Conservation (phyloP, 2,888 invertebrate genomes). For the Dyspetes luteomarginatus region DNA sequence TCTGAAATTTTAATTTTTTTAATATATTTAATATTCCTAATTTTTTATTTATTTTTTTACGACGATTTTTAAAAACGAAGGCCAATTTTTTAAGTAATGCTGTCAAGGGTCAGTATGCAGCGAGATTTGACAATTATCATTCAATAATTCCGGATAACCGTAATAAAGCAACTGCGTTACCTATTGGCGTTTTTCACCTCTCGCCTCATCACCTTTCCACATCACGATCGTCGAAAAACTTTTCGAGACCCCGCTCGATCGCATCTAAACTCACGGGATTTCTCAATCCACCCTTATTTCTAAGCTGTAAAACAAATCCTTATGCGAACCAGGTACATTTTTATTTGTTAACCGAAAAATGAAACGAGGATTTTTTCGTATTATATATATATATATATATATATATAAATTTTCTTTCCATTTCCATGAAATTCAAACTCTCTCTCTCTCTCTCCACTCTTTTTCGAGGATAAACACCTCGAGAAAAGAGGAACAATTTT, state of each 20-base stretch:
- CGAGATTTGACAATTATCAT: slow-evolving; percentile 37
- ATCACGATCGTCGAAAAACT: not conserved
- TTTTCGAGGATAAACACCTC: too few relatives aligned
- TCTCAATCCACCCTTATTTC: slow-evolving; percentile 17
- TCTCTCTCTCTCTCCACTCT: not conserved
- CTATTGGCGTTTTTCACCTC: slow-evolving; percentile 2
- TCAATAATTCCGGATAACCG: slow-evolving; percentile 73
- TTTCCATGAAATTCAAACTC: slow-evolving; percentile 33
- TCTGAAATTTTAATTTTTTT: not conserved
- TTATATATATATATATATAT: too few relatives aligned
- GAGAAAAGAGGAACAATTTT: slow-evolving; percentile 53
- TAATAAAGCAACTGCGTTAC: slow-evolving; percentile 74
- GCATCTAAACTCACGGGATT: not conserved
- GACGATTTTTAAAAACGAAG: not conserved
- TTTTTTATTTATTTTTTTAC: not conserved
- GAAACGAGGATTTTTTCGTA: slow-evolving; percentile 9
- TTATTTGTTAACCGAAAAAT: slow-evolving; percentile 49
- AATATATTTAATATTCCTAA: not conserved
- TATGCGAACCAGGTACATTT: slow-evolving; percentile 60
- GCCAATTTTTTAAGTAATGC: not conserved
- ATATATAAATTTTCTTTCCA: slow-evolving; percentile 7
- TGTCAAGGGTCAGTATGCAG: not conserved
- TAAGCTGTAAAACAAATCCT: slow-evolving; percentile 47
- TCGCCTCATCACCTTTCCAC: not conserved
- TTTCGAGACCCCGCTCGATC: not conserved